Evolutionary conservation across 2,888 invertebrate species (phyloP).

Genomic region (Liposcelis brunnea): DNA sequence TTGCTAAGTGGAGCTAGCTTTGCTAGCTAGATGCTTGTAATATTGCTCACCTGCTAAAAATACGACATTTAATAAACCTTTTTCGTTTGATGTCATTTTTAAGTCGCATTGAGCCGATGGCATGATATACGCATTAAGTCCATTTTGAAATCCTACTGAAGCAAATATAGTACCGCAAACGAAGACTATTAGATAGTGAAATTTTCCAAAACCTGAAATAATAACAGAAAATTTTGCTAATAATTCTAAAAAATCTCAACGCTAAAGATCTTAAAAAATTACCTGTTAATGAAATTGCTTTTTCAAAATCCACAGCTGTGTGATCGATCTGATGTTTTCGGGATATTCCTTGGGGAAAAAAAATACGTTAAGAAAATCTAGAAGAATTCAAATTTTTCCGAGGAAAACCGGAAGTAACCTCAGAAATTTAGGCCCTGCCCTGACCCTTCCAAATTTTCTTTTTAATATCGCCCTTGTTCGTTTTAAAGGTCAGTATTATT

Average conservation of each 20-base stretch:
- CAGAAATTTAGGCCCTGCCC: too few species aligned
- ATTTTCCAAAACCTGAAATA: slow-evolving; percentile 45
- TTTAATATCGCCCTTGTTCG: too few species aligned
- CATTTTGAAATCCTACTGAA: slow-evolving; percentile 45
- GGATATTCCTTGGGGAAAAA: too few species aligned
- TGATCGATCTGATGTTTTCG: slow-evolving; percentile 5
- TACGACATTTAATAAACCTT: slow-evolving; percentile 51
- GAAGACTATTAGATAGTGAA: slow-evolving; percentile 43
- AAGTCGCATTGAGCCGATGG: slow-evolving; percentile 57
- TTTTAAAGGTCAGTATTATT: too few species aligned
- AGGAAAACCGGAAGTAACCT: too few species aligned
- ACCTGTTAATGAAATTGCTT: slow-evolving; percentile 14
- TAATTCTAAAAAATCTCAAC: too few species aligned
- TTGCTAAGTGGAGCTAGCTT: too few species aligned
- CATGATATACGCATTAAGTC: slow-evolving; percentile 50
- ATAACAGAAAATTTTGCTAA: not conserved
- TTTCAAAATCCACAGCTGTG: slow-evolving; percentile 13
- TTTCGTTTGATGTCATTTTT: slow-evolving; percentile 40
- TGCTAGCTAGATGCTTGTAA: not conserved
- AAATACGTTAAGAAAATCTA: too few species aligned
- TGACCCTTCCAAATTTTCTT: too few species aligned
- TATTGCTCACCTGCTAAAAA: slow-evolving; percentile 60
- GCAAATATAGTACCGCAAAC: slow-evolving; percentile 46
- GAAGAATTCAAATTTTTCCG: too few species aligned
- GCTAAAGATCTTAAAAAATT: slow-evolving; percentile 2